These are phyloP conservation scores for Chloroceryle amazona DNA, from an alignment of 2,797 vertebrate genomes.

Conservation along the genomic window DNA sequence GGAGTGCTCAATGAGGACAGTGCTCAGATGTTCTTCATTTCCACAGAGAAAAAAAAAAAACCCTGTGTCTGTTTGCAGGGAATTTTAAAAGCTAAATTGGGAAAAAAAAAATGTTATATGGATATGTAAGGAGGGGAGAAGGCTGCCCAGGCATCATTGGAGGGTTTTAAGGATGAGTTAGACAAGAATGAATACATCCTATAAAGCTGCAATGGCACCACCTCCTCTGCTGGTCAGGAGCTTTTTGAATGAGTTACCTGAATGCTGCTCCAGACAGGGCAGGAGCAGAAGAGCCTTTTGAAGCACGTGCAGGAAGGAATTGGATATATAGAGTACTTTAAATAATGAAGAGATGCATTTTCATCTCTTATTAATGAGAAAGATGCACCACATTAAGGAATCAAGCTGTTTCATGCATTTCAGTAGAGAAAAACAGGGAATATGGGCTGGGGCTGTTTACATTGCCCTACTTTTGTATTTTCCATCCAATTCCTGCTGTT, in stretches of 20 bases:
- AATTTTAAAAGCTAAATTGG: not conserved
- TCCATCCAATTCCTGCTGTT: not conserved
- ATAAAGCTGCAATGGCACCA: not conserved
- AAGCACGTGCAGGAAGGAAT: not conserved
- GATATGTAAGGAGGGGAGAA: not conserved
- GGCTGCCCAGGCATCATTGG: not conserved
- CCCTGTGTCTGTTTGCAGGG: not conserved
- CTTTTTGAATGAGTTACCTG: not conserved
- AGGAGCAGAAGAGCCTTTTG: not conserved
- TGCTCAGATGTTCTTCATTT: not conserved
- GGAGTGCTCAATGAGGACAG: not conserved
- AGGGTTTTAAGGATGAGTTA: not conserved
- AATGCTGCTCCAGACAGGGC: not conserved
- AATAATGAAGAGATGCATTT: not conserved
- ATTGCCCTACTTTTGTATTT: not conserved
- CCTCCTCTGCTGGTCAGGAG: not conserved
- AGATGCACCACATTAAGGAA: not conserved
- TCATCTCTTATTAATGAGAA: slow-evolving; percentile 42
- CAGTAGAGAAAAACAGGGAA: not conserved
- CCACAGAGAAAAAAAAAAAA: not conserved
- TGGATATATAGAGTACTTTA: not conserved
- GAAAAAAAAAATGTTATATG: not conserved
- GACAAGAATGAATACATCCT: not conserved
- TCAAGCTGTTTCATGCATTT: not conserved
- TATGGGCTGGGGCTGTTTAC: not conserved